phyloP scores from a whole-genome alignment of 2,888 invertebrate genomes.

The Lasioglossum lativentre region DNA sequence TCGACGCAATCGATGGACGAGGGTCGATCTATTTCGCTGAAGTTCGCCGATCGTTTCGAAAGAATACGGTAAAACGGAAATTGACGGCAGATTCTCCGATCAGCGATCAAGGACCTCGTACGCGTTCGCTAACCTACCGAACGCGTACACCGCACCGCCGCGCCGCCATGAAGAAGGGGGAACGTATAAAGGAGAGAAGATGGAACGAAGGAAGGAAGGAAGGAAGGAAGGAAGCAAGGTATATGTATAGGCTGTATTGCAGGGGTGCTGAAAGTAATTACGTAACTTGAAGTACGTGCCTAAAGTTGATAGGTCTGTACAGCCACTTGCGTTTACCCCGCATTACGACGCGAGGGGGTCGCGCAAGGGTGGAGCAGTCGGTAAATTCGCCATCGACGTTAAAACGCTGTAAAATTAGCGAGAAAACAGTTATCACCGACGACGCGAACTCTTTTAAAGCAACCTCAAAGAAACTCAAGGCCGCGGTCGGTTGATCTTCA shows the following conservation, averaged over 20 bases:
- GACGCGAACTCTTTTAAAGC: background rate
- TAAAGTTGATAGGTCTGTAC: constrained; percentile 71
- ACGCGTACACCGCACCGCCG: background rate
- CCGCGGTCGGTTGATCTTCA: background rate
- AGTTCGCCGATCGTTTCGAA: background rate
- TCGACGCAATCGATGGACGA: constrained; percentile 10
- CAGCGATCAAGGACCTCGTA: constrained; percentile 65
- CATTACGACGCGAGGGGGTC: constrained; percentile 53
- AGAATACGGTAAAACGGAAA: background rate
- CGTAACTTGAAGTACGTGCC: constrained; percentile 70
- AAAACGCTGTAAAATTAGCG: constrained; percentile 59
- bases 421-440: constrained; percentile 38
- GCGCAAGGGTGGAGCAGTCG: constrained; percentile 48
- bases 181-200: constrained; percentile 34
- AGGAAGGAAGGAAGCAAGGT: constrained; percentile 54
- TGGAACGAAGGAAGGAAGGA: constrained; percentile 54
- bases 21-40: background rate
- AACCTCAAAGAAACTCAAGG: background rate
- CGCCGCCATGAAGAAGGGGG: constrained; percentile 9
- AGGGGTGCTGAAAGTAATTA: constrained; percentile 75
- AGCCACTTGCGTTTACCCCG: constrained; percentile 60
- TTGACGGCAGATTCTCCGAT: constrained; percentile 50
- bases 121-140: constrained; percentile 27
- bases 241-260: constrained; percentile 52
- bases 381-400: constrained; percentile 62